These are phyloP conservation scores for Branchellion lobata DNA, from an alignment of 2,888 invertebrate genomes.

Conservation along the genomic window DNA sequence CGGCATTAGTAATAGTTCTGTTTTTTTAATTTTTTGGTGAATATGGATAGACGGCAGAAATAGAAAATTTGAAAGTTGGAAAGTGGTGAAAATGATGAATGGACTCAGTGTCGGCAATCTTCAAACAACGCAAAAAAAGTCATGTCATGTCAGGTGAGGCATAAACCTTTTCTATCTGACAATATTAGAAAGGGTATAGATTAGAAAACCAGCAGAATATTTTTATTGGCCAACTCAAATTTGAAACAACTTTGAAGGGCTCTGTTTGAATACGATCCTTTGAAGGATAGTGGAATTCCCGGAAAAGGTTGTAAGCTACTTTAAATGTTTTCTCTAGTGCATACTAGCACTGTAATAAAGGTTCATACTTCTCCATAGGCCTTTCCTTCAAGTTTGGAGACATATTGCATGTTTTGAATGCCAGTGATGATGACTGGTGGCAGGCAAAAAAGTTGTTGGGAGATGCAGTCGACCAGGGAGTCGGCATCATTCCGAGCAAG, in stretches of 20 bases:
- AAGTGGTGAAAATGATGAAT: background rate
- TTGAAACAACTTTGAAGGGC: background rate
- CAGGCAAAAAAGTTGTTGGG: conserved; percentile 71
- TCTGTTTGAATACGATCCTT: conserved; percentile 39
- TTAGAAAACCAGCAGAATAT: background rate
- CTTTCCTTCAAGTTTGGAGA: conserved; percentile 95
- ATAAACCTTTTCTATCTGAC: no score
- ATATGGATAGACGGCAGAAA: no score
- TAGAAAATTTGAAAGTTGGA: no score
- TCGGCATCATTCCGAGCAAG: conserved; percentile 95
- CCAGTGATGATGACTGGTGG: conserved; percentile 99
- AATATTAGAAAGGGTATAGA: no score
- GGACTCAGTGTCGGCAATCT: conserved; percentile 59
- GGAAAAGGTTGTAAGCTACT: conserved; percentile 66
- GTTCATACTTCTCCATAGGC: conserved; percentile 67
- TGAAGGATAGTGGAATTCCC: conserved; percentile 58
- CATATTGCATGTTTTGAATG: conserved; percentile 96
- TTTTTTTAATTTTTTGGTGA: no score
- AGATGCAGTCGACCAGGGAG: conserved; percentile 71
- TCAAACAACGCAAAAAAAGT: conserved; percentile 91
- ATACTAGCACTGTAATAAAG: background rate
- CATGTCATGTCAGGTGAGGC: conserved; percentile 85
- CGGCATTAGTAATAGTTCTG: no score
- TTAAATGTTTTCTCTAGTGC: background rate
- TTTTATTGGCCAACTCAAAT: background rate